A percentile compares a stretch with the other conserved stretches of the same genome.
These are phyloP conservation scores for Haplochromis burtoni DNA, from an alignment of 2,113 vertebrate species.

Conservation along the genomic window DNA sequence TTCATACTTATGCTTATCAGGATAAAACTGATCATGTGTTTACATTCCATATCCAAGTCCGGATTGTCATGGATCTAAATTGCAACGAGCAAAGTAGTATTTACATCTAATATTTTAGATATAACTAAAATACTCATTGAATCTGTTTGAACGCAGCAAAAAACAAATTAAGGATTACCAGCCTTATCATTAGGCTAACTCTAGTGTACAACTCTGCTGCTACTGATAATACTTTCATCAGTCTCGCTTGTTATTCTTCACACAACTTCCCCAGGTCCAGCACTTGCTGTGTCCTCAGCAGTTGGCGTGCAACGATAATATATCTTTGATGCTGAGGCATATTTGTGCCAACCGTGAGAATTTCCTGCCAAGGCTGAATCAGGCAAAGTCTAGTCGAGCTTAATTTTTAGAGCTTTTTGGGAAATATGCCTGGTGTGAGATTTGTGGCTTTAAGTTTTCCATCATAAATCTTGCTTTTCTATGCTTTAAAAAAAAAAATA, in stretches of 20 bases:
- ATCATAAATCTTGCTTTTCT: background rate
- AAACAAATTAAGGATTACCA: background rate
- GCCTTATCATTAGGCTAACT: background rate
- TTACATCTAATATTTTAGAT: background rate
- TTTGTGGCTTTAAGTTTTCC: background rate
- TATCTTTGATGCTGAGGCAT: slow-evolving; percentile 3
- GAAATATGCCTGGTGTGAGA: background rate
- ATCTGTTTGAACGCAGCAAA: background rate
- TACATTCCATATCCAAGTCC: background rate
- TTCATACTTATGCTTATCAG: background rate
- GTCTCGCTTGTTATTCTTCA: background rate
- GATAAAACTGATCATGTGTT: background rate
- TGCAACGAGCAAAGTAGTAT: rapidly evolving
- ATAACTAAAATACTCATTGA: background rate
- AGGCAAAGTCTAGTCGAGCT: background rate
- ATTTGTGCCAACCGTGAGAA: background rate
- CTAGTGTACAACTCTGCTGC: background rate
- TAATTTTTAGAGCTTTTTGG: background rate
- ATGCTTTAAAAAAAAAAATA: background rate
- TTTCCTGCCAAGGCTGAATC: slow-evolving; percentile 7
- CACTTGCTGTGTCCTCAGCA: slow-evolving; percentile 12
- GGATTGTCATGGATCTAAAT: background rate
- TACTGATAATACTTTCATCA: background rate
- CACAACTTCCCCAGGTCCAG: background rate
- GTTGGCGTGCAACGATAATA: background rate